Conservation (phyloP, 1,140 invertebrate genomes). For the Pentalonia nigronervosa region DNA sequence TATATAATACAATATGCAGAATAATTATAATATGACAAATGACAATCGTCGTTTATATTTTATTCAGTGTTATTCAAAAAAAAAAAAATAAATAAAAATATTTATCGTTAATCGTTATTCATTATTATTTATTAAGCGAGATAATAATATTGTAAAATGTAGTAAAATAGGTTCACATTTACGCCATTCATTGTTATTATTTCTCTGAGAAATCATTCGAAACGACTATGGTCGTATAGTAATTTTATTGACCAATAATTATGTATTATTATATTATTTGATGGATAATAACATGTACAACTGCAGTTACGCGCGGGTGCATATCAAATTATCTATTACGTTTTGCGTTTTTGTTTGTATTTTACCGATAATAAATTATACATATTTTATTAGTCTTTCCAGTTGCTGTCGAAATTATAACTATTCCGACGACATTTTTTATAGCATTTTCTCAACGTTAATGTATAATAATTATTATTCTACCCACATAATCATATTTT, state of each 20-base stretch:
- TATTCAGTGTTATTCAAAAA: background rate
- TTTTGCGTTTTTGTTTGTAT: background rate
- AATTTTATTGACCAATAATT: background rate
- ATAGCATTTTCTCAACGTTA: background rate
- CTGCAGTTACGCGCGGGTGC: background rate
- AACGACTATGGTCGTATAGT: background rate
- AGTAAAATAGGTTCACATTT: background rate
- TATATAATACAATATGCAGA: background rate
- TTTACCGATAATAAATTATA: background rate
- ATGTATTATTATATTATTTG: background rate
- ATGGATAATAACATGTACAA: background rate
- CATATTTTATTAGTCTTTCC: background rate
- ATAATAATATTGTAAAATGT: background rate
- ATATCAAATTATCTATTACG: background rate
- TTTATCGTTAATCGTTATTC: background rate
- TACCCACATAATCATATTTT: background rate
- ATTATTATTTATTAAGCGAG: background rate
- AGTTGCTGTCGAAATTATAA: background rate
- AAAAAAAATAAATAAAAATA: background rate
- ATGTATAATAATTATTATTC: background rate
- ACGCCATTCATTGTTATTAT: background rate
- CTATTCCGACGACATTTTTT: background rate
- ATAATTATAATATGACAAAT: conserved; percentile 6
- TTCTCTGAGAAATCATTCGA: background rate
- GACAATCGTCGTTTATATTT: background rate